Evolutionary conservation across 1,140 invertebrate genomes (phyloP), one percentile per base, ranked within the genome.

Genomic region (Cherax quadricarinatus): DNA sequence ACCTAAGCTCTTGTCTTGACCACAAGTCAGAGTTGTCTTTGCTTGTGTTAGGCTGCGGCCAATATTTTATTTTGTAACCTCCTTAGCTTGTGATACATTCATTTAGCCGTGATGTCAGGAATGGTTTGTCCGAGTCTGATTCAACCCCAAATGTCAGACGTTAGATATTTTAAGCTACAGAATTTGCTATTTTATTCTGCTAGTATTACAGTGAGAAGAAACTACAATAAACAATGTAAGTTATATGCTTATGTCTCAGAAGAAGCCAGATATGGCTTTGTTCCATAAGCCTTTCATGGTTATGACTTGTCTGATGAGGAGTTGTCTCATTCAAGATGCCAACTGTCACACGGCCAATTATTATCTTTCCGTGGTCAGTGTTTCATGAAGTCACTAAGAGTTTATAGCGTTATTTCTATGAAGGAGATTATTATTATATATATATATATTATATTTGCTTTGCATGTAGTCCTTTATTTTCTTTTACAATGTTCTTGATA

Each of bases 351-450:
- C 75, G 79, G 84, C 78, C 57, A 41, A 73, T 91, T 91, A 86
- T 91, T 91, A 86, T 91, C 84, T 91, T 91, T 91, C 90, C 90
- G 62, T 91, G 90, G 90, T 91, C 90, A 91, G 90, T 91, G 83
- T 91, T 91, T 91, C 90, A 91, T 91, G 90, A 91, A 91, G 90
- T 91, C 90, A 91, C 57, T 91, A 86, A 91, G 90, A 91, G 84
- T 91, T 91, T 91, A 91, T 91, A 91, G 90, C 51, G 90, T 91
- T 91, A 91, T 86, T 86, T 91, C 90, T 91, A 91, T 91, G 78
- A 78, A 91, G 83, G 88, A 90, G 88, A 90, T 83, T 90, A 86
- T 91, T 91, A 91, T 86, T 91, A 70, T 83, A 91, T 81, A 83
- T 91, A 91, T 57, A 57, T 57, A 91, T 86, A 91, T 91, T 91